phyloP scores from a whole-genome alignment of 2,797 vertebrate genomes.

The Molothrus ater region DNA sequence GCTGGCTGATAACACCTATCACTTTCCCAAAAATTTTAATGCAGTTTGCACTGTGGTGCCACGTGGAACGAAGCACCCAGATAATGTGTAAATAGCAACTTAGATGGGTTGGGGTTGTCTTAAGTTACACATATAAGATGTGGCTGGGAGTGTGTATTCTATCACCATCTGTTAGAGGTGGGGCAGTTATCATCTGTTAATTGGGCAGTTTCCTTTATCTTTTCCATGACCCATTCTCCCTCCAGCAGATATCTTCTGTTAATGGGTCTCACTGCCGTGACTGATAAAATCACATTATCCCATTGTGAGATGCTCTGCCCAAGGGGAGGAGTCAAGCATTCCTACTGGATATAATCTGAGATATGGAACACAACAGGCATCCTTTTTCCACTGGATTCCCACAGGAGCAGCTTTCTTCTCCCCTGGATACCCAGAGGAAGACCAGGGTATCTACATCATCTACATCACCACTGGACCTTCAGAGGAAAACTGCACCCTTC shows the following conservation, averaged over 20 bases:
- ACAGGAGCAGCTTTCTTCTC: not conserved
- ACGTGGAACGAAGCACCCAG: not conserved
- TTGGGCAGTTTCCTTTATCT: not conserved
- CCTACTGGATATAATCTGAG: not conserved
- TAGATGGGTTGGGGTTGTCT: not conserved
- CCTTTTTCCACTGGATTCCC: not conserved
- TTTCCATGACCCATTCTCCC: not conserved
- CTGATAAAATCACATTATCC: not conserved
- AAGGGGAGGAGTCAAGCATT: not conserved
- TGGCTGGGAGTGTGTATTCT: not conserved
- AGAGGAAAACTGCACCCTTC: not conserved
- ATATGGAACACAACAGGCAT: not conserved
- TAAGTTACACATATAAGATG: not conserved
- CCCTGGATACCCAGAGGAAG: not conserved
- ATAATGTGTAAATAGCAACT: not conserved
- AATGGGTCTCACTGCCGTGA: not conserved
- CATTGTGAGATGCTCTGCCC: not conserved
- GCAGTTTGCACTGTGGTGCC: not conserved
- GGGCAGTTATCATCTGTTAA: not conserved
- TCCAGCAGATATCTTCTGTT: not conserved
- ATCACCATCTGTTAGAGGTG: not conserved
- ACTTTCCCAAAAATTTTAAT: not conserved
- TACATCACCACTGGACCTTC: not conserved
- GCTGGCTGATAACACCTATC: not conserved
- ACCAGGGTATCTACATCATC: too few relatives aligned